Evolutionary conservation across 2,113 vertebrate genomes (phyloP).

Genomic region (Cynocephalus volans): DNA sequence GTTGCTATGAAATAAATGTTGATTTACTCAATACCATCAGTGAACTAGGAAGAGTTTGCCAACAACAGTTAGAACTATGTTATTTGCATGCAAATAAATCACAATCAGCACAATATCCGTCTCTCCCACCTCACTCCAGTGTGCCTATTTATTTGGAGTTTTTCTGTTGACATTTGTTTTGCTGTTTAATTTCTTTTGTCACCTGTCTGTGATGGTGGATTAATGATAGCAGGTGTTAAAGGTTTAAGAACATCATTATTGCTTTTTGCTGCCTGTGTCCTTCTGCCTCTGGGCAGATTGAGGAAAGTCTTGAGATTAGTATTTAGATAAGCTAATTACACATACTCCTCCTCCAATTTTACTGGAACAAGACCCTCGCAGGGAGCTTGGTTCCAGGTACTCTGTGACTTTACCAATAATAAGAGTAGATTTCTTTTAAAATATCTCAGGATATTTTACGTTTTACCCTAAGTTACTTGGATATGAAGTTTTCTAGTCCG

Average conservation of each 20-base stretch:
- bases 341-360: neutral
- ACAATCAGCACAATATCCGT: neutral
- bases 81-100: constrained; percentile 18
- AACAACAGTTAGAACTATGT: neutral
- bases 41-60: neutral
- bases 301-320: neutral
- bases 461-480: neutral
- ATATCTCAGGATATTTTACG: neutral
- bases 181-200: neutral
- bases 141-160: neutral
- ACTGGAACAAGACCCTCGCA: neutral
- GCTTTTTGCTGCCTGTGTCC: constrained; percentile 11
- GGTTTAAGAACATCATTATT: constrained; percentile 21
- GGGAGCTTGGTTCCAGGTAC: neutral
- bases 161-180: constrained; percentile 41
- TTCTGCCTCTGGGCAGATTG: neutral
- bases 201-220: constrained; percentile 45
- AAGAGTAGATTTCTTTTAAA: constrained; percentile 35
- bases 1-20: neutral
- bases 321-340: neutral
- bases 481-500: neutral
- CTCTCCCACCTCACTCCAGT: neutral
- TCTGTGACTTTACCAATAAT: neutral
- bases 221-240: constrained; percentile 54
- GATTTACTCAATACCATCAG: neutral